phyloP scores from a whole-genome alignment of 2,888 invertebrate genomes.

The Acleris holmiana region DNA sequence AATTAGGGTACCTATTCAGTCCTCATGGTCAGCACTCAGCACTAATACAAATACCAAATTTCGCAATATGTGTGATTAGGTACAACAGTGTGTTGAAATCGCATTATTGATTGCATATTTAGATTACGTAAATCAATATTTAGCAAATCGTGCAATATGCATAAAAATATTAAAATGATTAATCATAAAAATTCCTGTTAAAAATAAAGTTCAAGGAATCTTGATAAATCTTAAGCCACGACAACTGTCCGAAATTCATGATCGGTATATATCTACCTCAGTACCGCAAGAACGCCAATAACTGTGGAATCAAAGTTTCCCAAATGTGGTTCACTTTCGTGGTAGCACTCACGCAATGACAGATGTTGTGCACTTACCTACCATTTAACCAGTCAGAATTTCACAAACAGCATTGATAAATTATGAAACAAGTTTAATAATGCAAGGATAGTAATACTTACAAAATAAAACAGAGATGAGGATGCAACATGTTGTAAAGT shows the following conservation, averaged over 20 bases:
- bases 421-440: background rate
- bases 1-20: constrained; percentile 3
- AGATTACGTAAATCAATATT: too few relatives aligned
- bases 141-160: too few relatives aligned
- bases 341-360: constrained; percentile 14
- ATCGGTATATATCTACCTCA: too few relatives aligned
- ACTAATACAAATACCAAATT: background rate
- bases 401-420: constrained; percentile 1
- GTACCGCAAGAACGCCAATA: too few relatives aligned
- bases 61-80: background rate
- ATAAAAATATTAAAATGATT: too few relatives aligned
- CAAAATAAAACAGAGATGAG: background rate
- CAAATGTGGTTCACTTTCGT: constrained; percentile 21
- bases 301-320: constrained; percentile 6
- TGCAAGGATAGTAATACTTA: background rate
- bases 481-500: too few relatives aligned
- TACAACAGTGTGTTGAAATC: background rate
- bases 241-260: too few relatives aligned
- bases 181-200: background rate
- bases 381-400: constrained; percentile 6
- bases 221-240: too few relatives aligned
- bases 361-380: too few relatives aligned
- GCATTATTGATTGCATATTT: too few relatives aligned
- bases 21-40: constrained; percentile 7
- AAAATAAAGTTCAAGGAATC: background rate